Evolutionary conservation across 2,888 invertebrate genomes (phyloP).

Genomic region (Polyploca ridens): DNA sequence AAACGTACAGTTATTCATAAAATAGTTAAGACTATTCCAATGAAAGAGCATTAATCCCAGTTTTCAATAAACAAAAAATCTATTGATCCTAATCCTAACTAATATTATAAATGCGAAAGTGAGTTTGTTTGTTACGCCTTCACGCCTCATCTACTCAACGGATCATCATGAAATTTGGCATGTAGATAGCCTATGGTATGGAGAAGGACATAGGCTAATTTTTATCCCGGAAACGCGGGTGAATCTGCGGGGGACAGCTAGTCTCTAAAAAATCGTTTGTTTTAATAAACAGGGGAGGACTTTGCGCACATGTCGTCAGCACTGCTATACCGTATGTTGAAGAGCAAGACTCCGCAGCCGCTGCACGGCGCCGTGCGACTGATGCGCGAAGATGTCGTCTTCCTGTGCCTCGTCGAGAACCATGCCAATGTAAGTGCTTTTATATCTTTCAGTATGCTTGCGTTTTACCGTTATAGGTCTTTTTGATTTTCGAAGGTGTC

Average conservation of each 20-base stretch:
- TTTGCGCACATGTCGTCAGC: slow-evolving; percentile 97
- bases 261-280: neutral
- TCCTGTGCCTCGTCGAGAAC: slow-evolving; percentile 96
- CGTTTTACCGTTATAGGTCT: neutral
- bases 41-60: neutral
- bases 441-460: neutral
- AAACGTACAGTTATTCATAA: neutral
- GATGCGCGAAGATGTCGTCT: slow-evolving; percentile 96
- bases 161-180: too few relatives aligned
- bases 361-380: slow-evolving; percentile 95
- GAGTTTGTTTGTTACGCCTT: too few relatives aligned
- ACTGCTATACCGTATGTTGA: slow-evolving; percentile 95
- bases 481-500: too few relatives aligned
- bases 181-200: too few relatives aligned
- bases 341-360: slow-evolving; percentile 94
- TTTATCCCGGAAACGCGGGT: too few relatives aligned
- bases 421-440: slow-evolving; percentile 90
- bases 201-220: too few relatives aligned
- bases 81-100: too few relatives aligned
- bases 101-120: too few relatives aligned
- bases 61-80: neutral
- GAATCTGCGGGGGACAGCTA: too few relatives aligned
- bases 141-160: too few relatives aligned
- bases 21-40: neutral
- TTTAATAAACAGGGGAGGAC: slow-evolving; percentile 88